Conservation (phyloP, 1,140 invertebrate genomes). For the Druon quercuslanigerum region DNA sequence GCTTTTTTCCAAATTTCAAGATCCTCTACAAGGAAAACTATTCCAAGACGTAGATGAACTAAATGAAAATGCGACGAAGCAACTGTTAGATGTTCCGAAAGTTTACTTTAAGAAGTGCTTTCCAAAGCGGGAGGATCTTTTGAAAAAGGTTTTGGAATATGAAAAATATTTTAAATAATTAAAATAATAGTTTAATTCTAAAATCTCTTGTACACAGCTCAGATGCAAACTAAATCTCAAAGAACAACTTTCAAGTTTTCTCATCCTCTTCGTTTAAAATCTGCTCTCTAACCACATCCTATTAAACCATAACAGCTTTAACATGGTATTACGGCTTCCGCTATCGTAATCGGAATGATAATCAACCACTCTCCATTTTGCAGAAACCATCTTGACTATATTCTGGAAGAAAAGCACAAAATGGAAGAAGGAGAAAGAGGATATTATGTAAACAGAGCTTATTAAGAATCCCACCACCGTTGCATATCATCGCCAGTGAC, state of each 20-base stretch:
- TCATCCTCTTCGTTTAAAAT: conserved; percentile 38
- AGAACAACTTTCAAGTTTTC: background rate
- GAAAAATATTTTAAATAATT: too few relatives aligned
- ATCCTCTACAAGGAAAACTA: too few relatives aligned
- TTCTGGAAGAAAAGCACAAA: conserved; percentile 31
- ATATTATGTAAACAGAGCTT: conserved; percentile 29
- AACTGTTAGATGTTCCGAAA: too few relatives aligned
- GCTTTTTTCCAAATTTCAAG: too few relatives aligned
- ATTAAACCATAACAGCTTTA: background rate
- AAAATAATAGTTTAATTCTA: too few relatives aligned
- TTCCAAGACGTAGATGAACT: too few relatives aligned
- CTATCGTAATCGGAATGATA: conserved; percentile 1
- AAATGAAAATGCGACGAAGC: too few relatives aligned
- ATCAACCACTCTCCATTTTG: background rate
- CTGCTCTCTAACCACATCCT: background rate
- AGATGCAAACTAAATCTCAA: too few relatives aligned
- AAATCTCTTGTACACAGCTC: too few relatives aligned
- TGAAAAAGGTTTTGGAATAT: too few relatives aligned
- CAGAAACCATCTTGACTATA: background rate
- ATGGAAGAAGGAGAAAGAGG: background rate
- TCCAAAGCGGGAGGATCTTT: too few relatives aligned
- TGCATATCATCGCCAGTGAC: background rate
- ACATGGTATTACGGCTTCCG: background rate
- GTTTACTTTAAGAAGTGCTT: too few relatives aligned
- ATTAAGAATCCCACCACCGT: conserved; percentile 12